phyloP scores from a whole-genome alignment of 2,888 invertebrate species.

The Brachypalpus laphriformis region DNA sequence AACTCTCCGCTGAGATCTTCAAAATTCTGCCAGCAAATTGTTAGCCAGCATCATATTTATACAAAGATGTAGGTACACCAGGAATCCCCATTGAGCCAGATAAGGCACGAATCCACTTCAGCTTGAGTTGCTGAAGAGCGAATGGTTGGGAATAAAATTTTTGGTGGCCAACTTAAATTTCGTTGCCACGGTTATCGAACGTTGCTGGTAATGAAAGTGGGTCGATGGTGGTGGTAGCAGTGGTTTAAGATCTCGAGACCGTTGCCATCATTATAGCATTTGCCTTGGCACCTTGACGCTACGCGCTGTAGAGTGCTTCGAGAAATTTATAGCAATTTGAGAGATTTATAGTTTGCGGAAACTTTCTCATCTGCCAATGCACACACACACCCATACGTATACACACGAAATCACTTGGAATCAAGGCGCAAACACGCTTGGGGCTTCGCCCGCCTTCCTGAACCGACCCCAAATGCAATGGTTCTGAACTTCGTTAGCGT shows the following conservation, averaged over 20 bases:
- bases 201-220: background rate
- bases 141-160: slow-evolving; percentile 56
- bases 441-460: background rate
- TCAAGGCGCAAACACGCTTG: slow-evolving; percentile 40
- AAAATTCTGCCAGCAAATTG: slow-evolving; percentile 56
- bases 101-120: slow-evolving; percentile 62
- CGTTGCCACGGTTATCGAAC: slow-evolving; percentile 59
- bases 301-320: background rate
- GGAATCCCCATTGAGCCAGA: slow-evolving; percentile 41
- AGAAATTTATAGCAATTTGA: slow-evolving; percentile 59
- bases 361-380: slow-evolving; percentile 26
- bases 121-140: slow-evolving; percentile 19
- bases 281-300: slow-evolving; percentile 45
- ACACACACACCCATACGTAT: background rate
- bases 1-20: slow-evolving; percentile 38
- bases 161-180: slow-evolving; percentile 57
- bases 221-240: background rate
- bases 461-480: background rate
- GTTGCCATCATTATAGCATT: slow-evolving; percentile 49
- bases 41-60: background rate
- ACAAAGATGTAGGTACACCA: slow-evolving; percentile 15
- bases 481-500: slow-evolving; percentile 47
- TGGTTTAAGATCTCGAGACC: slow-evolving; percentile 14
- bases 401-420: slow-evolving; percentile 46
- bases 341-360: slow-evolving; percentile 68